phyloP scores from a whole-genome alignment of 2,113 vertebrate species.

The Zosterops pallidus region DNA sequence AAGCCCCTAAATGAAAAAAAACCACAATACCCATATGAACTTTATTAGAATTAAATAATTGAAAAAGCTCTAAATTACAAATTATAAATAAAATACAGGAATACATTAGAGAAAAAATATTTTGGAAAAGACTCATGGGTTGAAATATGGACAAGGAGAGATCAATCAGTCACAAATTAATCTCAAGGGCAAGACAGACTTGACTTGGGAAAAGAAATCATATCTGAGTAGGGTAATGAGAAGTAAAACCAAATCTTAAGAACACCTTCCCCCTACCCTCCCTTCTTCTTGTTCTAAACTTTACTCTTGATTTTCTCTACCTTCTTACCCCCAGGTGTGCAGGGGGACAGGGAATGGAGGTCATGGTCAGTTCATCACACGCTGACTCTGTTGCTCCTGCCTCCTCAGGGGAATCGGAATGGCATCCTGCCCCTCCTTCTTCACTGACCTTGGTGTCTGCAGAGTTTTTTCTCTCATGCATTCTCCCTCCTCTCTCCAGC shows the following conservation, averaged over 20 bases:
- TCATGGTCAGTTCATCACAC: neutral
- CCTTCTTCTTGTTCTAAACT: neutral
- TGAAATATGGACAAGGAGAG: neutral
- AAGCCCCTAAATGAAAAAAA: conserved; percentile 70
- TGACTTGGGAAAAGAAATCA: neutral
- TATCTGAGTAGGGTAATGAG: neutral
- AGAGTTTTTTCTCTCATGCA: neutral
- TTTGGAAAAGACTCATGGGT: neutral
- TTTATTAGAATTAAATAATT: neutral
- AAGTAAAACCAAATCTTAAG: neutral
- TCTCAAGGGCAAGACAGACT: neutral
- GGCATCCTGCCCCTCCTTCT: neutral
- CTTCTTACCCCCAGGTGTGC: neutral
- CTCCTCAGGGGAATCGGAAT: neutral
- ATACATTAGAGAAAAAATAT: neutral
- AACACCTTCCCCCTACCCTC: neutral
- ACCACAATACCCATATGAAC: neutral
- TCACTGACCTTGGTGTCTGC: neutral
- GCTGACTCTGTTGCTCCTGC: neutral
- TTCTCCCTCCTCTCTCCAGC: neutral
- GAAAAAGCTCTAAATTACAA: neutral
- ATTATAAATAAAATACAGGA: neutral
- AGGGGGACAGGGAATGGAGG: neutral
- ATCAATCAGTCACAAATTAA: neutral
- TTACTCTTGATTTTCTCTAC: neutral